Base-by-base conservation (phyloP, 2,888 invertebrate genomes). In the Furcula furcula region DNA sequence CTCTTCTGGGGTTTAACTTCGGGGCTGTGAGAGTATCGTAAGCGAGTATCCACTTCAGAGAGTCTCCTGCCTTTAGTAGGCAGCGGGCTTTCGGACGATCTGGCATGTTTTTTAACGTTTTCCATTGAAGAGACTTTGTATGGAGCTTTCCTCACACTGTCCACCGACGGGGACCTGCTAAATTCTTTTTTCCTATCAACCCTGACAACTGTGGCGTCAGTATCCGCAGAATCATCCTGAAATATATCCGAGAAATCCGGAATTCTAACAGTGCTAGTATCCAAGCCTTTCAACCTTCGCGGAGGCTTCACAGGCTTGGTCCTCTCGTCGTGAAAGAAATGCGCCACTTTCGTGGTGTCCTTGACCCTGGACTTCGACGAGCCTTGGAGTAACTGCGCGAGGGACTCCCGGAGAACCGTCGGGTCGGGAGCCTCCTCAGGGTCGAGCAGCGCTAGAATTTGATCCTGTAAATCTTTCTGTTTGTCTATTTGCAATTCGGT, bases 381-480 rank as follows among this genome's bases (percentile, higher is more conserved):
- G 0, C 83, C 85, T 47, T 77, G 74, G 0, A 86, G 64, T 0
- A 85, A 55, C 19, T 76, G 72, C 0, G 73, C 66, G 15, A 86
- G 40, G 0, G 86, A 80, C 4, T 76, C 62, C 12, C 81, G 59
- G 0, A 83, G 42, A 7, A 73, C 41, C 13, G 43, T 46, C 0
- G 82, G 82, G 40, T 84, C 79, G 0, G 84, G 78, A 0, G 83
- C 64, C 19, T 84, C 83, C 0, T 83, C 82, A 0, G 79, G 76
- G 16, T 84, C 81, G 2, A 86, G 47, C 1, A 87, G 40, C 0
- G 81, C 78, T 6, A 85, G 54, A 29, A 87, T 85, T 50, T 85
- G 76, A 23, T 84, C 76, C 36, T 83, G 85, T n/a, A 86, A 49
- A 3, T 76, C 69, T 21, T 57, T 70, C 36, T 83, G 84, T 44